Evolutionary conservation across 2,113 vertebrate genomes (phyloP).

Genomic region (Tragulus kanchil): DNA sequence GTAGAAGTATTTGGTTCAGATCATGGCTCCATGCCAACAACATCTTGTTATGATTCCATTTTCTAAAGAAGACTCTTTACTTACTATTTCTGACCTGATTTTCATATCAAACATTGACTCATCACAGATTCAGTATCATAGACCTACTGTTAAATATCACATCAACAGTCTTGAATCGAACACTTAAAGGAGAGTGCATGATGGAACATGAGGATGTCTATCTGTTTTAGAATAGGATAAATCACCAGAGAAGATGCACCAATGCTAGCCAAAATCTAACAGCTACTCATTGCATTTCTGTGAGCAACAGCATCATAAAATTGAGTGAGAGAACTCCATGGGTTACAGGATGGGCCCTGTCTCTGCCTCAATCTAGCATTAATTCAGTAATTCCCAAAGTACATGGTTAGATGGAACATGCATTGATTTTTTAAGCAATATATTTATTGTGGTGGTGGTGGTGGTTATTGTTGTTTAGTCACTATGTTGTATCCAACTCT

Average conservation of each 20-base stretch:
- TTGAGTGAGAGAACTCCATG: background rate
- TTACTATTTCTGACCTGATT: conserved; percentile 45
- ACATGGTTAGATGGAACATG: background rate
- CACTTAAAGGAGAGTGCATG: background rate
- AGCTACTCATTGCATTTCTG: background rate
- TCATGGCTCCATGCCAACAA: background rate
- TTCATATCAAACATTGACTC: conserved; percentile 13
- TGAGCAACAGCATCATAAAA: background rate
- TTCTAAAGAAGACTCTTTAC: background rate
- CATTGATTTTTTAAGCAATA: background rate
- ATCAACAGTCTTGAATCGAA: background rate
- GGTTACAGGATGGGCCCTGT: accelerated
- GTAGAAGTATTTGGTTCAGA: background rate
- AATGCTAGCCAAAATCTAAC: background rate
- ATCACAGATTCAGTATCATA: background rate
- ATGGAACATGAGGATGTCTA: background rate
- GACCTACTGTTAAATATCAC: background rate
- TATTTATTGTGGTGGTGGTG: background rate
- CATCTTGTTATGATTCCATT: background rate
- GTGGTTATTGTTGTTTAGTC: background rate
- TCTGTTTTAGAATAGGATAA: background rate
- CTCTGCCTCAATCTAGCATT: background rate
- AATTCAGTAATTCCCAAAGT: background rate
- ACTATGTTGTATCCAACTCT: background rate
- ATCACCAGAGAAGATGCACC: background rate